Evolutionary conservation across 2,888 invertebrate genomes (phyloP).

Genomic region (Chymomyza caudatula): DNA sequence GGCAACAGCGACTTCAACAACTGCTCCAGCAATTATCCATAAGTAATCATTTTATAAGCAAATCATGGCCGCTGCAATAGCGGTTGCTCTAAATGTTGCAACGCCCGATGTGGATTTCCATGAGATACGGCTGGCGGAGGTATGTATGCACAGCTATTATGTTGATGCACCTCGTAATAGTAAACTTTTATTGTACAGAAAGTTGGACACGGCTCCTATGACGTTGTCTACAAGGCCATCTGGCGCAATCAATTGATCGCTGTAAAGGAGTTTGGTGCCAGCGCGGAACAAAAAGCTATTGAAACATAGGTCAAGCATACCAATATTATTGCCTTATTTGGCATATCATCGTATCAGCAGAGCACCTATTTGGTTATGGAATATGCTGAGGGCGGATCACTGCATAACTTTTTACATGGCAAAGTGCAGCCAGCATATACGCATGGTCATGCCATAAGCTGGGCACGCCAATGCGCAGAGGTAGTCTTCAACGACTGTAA

Average conservation of each 20-base stretch:
- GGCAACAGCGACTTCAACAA: not conserved
- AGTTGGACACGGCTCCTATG: conserved; percentile 96
- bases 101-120: conserved; percentile 36
- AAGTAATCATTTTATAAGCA: no score
- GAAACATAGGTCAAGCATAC: conserved; percentile 93
- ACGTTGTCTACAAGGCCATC: conserved; percentile 92
- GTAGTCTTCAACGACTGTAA: no score
- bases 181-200: conserved; percentile 80
- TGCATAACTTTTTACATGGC: conserved; percentile 95
- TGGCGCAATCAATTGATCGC: conserved; percentile 94
- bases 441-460: conserved; percentile 96
- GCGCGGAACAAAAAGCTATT: conserved; percentile 92
- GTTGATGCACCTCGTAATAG: not conserved
- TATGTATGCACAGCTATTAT: no score
- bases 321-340: conserved; percentile 95
- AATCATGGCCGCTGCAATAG: no score
- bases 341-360: conserved; percentile 88
- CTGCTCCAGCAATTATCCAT: no score
- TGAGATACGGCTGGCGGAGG: conserved; percentile 48
- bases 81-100: no score
- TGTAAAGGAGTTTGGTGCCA: conserved; percentile 94
- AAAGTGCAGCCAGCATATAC: conserved; percentile 89
- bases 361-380: conserved; percentile 97
- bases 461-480: conserved; percentile 96
- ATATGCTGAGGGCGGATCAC: conserved; percentile 97